Evolutionary conservation across 2,797 vertebrate species (phyloP), one percentile per base, ranked within the genome.

Genomic region (Anableps anableps): DNA sequence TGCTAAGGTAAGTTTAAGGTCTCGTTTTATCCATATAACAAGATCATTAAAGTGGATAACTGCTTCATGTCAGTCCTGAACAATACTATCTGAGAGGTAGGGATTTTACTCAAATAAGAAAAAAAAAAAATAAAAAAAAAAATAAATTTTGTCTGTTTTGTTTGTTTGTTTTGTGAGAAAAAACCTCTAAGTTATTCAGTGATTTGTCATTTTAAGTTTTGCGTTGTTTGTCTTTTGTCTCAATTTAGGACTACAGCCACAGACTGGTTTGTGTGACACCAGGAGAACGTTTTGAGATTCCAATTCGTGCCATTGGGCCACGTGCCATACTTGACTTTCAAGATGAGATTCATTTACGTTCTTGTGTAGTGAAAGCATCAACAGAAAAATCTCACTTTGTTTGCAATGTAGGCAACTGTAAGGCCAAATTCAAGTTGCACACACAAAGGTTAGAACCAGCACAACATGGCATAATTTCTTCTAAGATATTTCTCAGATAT

Each of bases 271-370:
- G 94, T 85, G 89, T 96, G 75, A 99, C 97, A 0, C 97, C 98
- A 79, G 95, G 96, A 85, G 97, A 98, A 77, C 95, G 95, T 77
- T 98, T 99, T 64, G 86, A 97, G 77, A 95, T 99, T 68, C 97
- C 97, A 0, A 85, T 99, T 75, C 92, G 89, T 64, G 97, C 97
- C 1, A 95, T 97, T 31, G 98, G 97, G 9, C 95, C 97, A 1
- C 94, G 97, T 23, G 97, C 96, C 76, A 89, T 97, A 80, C 90
- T 99, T 55, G 97, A 98, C 85, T 97, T 99, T 86, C 96, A 95
- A 0, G 96, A 97, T 58, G 89, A 96, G 68, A 72, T 98, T 79
- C 86, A 93, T 87, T 96, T 99, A 86, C 95, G 95, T 0, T 2
- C 84, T 13, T 97, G 97, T 76, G 95, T 96, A 0, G 97, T 99